Base-by-base conservation (phyloP, 2,797 vertebrate species). In the Microhierax caerulescens region DNA sequence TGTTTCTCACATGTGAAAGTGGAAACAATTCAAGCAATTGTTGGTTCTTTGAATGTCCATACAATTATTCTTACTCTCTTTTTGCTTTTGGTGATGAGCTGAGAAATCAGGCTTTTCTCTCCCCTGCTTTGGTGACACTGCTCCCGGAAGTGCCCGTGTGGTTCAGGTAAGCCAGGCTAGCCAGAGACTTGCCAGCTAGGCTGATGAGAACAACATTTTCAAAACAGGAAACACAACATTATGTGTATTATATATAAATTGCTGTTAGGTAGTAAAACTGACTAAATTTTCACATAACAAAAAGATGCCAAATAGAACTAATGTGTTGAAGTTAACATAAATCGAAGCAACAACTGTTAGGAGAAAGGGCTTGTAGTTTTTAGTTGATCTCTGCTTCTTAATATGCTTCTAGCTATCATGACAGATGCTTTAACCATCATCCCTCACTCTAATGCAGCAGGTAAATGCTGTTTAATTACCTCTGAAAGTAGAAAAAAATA, bases 321-420 rank as follows among this genome's bases (percentile, higher is more conserved):
- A 86, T 68, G 34, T 54, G 32, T 78, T 90, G 82, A 94, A 93
- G 76, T 86, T 83, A 64, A 70, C 1, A 8, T 60, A 88, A 76
- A 34, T 50, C 88, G 90, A 92, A 82, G 34, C 80, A 88, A 39
- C 54, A 94, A 27, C 53, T 20, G 21, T 76, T 70, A 70, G 64
- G 43, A 95, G 76, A 23, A 39, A 51, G 48, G 50, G 27, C 59
- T 92, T 34, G 15, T 25, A 45, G 24, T 28, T 84, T 89, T 90
- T 63, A 92, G 70, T 65, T 96, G 43, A 65, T 75, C 25, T 90
- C n/a, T 90, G 37, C 59, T 92, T 85, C 74, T 93, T 88, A 72
- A 77, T 60, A 8, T 37, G 47, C 43, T 95, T 54, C 41, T 79
- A 57, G 68, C 50, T 92, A 74, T 89, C 53, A 61, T 79, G 75